Evolutionary conservation across 1,140 invertebrate genomes (phyloP).

Genomic region (Drosophila pseudoananassae): DNA sequence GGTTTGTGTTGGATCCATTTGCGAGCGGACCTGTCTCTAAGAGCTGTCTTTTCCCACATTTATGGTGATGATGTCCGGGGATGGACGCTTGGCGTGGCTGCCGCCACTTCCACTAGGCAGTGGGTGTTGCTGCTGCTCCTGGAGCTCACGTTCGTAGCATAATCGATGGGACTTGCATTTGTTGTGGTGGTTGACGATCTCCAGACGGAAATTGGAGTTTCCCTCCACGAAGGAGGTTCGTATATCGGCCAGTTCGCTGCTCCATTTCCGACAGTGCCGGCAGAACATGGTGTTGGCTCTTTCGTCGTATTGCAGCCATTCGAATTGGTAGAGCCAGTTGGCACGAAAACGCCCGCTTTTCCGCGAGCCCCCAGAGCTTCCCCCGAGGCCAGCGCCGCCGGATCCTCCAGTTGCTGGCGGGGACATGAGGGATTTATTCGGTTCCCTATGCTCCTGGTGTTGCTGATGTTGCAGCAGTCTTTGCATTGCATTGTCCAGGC

Average conservation of each 20-base stretch:
- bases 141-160: constrained; percentile 85
- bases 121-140: constrained; percentile 74
- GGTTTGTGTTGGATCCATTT: constrained; percentile 26
- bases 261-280: constrained; percentile 90
- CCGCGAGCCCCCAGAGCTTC: constrained; percentile 61
- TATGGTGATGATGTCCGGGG: constrained; percentile 76
- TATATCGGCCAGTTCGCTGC: constrained; percentile 88
- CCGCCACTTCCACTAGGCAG: constrained; percentile 23
- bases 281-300: constrained; percentile 89
- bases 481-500: constrained; percentile 63
- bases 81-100: constrained; percentile 19
- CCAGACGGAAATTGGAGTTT: constrained; percentile 90
- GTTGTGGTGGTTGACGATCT: constrained; percentile 91
- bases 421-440: constrained; percentile 8
- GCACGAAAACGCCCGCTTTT: constrained; percentile 88
- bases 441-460: constrained; percentile 46
- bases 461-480: constrained; percentile 70
- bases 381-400: background rate
- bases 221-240: constrained; percentile 90
- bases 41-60: constrained; percentile 78
- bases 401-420: constrained; percentile 20
- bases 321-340: constrained; percentile 88
- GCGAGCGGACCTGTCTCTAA: constrained; percentile 7
- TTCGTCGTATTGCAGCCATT: constrained; percentile 89
- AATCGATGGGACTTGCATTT: constrained; percentile 90